These are phyloP conservation scores for Corythornis cristatus DNA, from an alignment of 2,113 vertebrate species.

Conservation along the genomic window DNA sequence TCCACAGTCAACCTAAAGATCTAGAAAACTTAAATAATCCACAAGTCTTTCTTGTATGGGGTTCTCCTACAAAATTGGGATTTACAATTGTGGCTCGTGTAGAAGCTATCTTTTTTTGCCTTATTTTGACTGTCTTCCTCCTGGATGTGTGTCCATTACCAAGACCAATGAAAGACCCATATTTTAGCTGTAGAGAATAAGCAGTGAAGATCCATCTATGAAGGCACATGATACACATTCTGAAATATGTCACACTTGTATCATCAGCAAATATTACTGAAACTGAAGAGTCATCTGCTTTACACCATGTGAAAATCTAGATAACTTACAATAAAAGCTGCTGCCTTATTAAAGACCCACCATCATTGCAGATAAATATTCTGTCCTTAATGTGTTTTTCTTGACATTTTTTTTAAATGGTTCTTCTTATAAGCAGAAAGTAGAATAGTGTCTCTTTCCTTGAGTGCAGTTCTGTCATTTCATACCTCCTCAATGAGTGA, in stretches of 20 bases:
- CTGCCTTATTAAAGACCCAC: not conserved
- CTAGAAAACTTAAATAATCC: not conserved
- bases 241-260: not conserved
- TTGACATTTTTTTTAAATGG: not conserved
- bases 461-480: not conserved
- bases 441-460: not conserved
- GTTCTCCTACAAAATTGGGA: not conserved
- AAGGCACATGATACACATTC: not conserved
- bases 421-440: not conserved
- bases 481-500: not conserved
- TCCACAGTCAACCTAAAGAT: not conserved
- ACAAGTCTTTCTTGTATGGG: not conserved
- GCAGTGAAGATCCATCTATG: not conserved
- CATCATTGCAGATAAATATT: not conserved
- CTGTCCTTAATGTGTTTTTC: not conserved
- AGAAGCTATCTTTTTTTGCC: not conserved
- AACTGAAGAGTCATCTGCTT: not conserved
- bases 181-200: not conserved
- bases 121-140: not conserved
- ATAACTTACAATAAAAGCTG: not conserved
- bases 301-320: not conserved
- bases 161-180: not conserved
- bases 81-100: not conserved
- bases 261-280: not conserved
- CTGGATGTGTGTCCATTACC: not conserved